phyloP scores from a whole-genome alignment of 1,140 invertebrate species.

The Brachionus calyciflorus region DNA sequence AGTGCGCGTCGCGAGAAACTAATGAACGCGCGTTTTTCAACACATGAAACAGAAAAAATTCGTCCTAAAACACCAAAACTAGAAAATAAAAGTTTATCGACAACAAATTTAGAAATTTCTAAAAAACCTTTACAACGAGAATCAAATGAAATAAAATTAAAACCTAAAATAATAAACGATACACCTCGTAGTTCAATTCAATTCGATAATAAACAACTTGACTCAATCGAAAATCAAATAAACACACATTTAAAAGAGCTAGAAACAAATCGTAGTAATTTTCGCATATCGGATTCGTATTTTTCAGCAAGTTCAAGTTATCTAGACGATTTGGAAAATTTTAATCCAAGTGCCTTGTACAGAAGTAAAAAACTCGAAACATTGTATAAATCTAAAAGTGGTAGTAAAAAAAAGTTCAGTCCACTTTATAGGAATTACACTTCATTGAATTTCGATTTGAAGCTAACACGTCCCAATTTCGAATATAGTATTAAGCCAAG shows the following conservation, averaged over 20 bases:
- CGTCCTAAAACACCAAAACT: background rate
- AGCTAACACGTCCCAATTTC: background rate
- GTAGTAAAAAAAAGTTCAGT: background rate
- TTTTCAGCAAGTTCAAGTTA: background rate
- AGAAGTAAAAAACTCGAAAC: constrained; percentile 16
- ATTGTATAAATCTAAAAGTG: background rate
- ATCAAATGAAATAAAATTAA: background rate
- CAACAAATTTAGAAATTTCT: background rate
- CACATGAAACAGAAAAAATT: background rate
- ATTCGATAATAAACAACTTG: background rate
- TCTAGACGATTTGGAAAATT: constrained; percentile 14
- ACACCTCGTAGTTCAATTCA: background rate
- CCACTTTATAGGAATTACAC: constrained; percentile 7
- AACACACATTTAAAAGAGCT: constrained; percentile 27
- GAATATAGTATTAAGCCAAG: background rate
- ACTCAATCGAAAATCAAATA: constrained; percentile 28
- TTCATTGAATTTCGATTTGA: background rate
- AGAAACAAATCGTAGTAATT: background rate
- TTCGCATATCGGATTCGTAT: constrained; percentile 14
- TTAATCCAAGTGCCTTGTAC: constrained; percentile 27
- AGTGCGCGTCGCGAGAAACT: background rate
- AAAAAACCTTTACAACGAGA: background rate
- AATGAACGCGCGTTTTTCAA: background rate
- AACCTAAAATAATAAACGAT: background rate
- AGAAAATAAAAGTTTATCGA: background rate